Base-by-base conservation (phyloP, 2,888 invertebrate species). In the Chrysolina oricalcia region DNA sequence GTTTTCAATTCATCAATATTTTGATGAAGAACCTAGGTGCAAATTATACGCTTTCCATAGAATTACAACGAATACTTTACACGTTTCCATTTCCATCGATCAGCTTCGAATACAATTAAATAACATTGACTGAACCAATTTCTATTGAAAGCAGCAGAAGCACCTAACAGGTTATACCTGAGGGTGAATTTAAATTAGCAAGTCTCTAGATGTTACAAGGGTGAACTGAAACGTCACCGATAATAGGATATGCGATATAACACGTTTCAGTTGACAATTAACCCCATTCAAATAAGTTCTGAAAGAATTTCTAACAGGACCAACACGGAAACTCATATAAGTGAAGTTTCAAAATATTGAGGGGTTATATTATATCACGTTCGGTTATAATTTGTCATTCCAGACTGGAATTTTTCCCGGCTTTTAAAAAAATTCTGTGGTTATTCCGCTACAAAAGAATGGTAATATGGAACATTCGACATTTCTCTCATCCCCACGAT, bases 71-170 rank as follows among this genome's bases (percentile, higher is more conserved):
- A 48, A 48, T 17, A 35, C 35, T 35, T 17, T 17, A 48, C 48
- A 48, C 17, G 48, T 2, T 17, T n/a, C 48, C 48, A 48, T 48
- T 17, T 17, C 17, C 48, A 48, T 48, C 17, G 48, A 48, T 48
- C 48, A 48, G 17, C 48, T 48, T 17, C 9, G 48, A 17, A 48
- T 17, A 48, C 48, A 48, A 48, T 48, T 48, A 17, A 48, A 48
- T 17, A 48, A n/a, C 8, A 48, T 48, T 17, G 48, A 10, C 48
- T 9, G 48, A 48, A 48, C 48, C 48, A 48, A 48, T 48, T 48
- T 48, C 48, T 48, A 48, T 17, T 48, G 48, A 17, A 48, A 48
- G 48, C 48, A 48, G 48, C 10, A 48, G 48, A 48, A 48, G 17
- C 17, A 48, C 17, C 48, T 9, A 48, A 48, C 17, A 48, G 48